Base-by-base conservation (phyloP, 1,140 invertebrate genomes). In the Atta texana region DNA sequence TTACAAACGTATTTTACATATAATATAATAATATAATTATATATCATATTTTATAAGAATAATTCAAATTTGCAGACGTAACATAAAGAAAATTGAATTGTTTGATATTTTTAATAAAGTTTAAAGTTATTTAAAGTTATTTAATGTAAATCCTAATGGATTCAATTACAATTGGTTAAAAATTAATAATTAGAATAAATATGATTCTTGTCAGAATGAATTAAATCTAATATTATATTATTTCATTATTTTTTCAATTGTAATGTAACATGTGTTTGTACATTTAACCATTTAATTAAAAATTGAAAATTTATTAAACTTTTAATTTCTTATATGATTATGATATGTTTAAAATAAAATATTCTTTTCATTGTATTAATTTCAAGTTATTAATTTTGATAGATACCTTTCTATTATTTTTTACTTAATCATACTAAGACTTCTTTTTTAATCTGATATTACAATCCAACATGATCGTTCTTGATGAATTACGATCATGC, bases 381-480 rank as follows among this genome's bases (percentile, higher is more conserved):
- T 7, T 31, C 18, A 14, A 16, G 14, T 44, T 69, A 21, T 69
- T 34, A 10, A 24, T 39, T 21, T 81, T 55, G 44, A 76, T 24
- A 39, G 18, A n/a, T 39, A 28, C 7, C 12, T 24, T 77, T 0
- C 49, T 64, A 63, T 69, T 69, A 28, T 69, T 57, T 57, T 21
- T 49, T 51, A n/a, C 16, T 49, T 64, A 28, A 64, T 24, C 24
- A n/a, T 0, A 44, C 51, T 12, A 12, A 44, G 5, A 63, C 14
- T 81, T 28, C 64, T 59, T 81, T 81, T 44, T 39, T n/a, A 57
- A 69, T 57, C 51, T 14, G 12, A 66, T 24, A 21, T 69, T 61
- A 53, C 53, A 57, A 28, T 57, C 1, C 51, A 28, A 28, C 53
- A 24, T 53, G 21, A 69, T 81, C 31, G 49, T 81, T 81, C 21